These are phyloP conservation scores for Helicorthomorpha holstii DNA, from an alignment of 1,140 invertebrate genomes.

Conservation along the genomic window DNA sequence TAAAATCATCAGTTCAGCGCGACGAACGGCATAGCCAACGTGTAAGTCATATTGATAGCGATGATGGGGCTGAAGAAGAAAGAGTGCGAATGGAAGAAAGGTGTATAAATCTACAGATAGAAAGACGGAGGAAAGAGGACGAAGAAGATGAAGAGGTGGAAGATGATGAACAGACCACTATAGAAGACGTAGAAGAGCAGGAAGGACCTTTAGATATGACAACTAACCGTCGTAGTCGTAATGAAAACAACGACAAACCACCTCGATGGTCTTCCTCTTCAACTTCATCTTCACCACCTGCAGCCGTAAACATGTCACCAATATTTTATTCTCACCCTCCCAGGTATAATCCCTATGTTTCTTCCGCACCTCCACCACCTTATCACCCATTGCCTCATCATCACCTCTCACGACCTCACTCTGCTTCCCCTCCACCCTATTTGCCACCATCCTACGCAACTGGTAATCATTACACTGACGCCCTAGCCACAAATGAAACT, in stretches of 20 bases:
- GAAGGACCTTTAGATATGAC: conserved; percentile 12
- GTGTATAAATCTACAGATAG: too few relatives aligned
- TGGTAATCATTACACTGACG: neutral
- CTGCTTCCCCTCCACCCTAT: neutral
- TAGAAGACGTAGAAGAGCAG: conserved; percentile 7
- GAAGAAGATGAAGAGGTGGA: too few relatives aligned
- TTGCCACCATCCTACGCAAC: neutral
- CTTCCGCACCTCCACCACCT: conserved; percentile 1
- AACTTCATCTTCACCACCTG: conserved; percentile 11
- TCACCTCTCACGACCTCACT: neutral
- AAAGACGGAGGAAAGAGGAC: too few relatives aligned
- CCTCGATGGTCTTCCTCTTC: conserved; percentile 5
- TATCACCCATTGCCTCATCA: neutral
- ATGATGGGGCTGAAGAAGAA: too few relatives aligned
- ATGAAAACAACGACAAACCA: conserved; percentile 1
- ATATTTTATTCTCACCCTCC: conserved; percentile 7
- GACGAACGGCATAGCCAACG: too few relatives aligned
- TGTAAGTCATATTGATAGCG: too few relatives aligned
- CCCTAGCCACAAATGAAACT: neutral
- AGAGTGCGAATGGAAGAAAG: too few relatives aligned
- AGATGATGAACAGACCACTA: too few relatives aligned
- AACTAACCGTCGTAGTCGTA: conserved; percentile 7
- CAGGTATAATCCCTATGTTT: conserved; percentile 1
- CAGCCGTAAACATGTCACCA: conserved; percentile 2
- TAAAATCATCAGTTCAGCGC: too few relatives aligned